phyloP scores from a whole-genome alignment of 2,888 invertebrate species.

The Yponomeuta evonymella region DNA sequence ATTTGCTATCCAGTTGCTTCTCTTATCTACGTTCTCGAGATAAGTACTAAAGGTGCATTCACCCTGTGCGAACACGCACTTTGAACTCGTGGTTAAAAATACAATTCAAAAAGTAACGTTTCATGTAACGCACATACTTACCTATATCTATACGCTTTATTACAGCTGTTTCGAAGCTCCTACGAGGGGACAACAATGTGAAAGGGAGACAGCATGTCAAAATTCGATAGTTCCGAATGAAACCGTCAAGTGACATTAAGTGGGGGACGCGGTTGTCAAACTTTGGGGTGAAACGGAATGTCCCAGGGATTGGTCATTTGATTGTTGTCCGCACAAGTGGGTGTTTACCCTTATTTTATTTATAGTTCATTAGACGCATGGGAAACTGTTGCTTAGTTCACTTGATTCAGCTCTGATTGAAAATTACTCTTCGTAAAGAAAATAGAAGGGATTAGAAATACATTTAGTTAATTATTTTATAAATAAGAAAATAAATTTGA shows the following conservation, averaged over 20 bases:
- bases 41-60: no score
- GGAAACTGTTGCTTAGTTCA: neutral
- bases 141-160: no score
- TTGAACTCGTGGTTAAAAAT: no score
- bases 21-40: no score
- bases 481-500: no score
- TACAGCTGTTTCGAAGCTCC: no score
- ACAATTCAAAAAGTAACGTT: no score
- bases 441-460: no score
- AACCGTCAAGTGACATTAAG: constrained; percentile 10
- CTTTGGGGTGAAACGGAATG: neutral
- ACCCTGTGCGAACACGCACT: no score
- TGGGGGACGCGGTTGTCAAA: constrained; percentile 7
- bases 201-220: neutral
- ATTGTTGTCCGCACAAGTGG: neutral
- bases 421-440: neutral
- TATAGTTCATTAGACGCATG: neutral
- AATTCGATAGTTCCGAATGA: neutral
- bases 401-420: neutral
- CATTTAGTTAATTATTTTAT: no score
- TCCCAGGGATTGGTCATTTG: constrained; percentile 1
- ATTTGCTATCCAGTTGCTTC: neutral
- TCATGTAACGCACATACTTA: no score
- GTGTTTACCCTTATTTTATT: neutral
- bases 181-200: no score